phyloP scores from a whole-genome alignment of 2,888 invertebrate species.

The Hirtodrosophila histrioides region DNA sequence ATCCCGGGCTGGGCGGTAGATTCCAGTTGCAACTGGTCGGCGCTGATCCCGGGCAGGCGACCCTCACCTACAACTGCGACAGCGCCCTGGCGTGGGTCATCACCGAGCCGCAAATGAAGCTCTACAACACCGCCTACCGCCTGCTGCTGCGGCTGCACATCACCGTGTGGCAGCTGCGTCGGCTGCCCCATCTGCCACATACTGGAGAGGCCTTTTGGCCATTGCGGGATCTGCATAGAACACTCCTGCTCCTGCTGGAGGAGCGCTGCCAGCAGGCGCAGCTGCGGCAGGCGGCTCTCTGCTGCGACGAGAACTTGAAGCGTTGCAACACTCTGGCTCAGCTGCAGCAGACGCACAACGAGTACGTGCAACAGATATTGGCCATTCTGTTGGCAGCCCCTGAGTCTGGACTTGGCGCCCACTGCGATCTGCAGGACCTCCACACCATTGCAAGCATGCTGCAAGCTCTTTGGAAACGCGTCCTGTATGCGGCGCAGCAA shows the following conservation, averaged over 20 bases:
- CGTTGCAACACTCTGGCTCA: neutral
- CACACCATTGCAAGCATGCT: too few relatives aligned
- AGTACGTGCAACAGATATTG: conserved; percentile 9
- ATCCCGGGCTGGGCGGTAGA: neutral
- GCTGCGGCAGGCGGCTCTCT: neutral
- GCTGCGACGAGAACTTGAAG: conserved; percentile 1
- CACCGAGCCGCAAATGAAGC: conserved; percentile 13
- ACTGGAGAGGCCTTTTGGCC: too few relatives aligned
- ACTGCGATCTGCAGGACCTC: too few relatives aligned
- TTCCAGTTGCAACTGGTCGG: conserved; percentile 4
- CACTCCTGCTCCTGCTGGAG: conserved; percentile 2
- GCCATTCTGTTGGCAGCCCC: too few relatives aligned
- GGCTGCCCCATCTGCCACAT: conserved; percentile 5
- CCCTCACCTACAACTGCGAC: conserved; percentile 2
- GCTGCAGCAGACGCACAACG: conserved; percentile 21
- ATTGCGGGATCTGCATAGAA: neutral
- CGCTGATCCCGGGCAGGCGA: neutral
- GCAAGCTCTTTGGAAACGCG: too few relatives aligned
- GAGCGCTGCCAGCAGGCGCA: neutral
- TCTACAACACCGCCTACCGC: conserved; percentile 29
- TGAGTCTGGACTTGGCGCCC: too few relatives aligned
- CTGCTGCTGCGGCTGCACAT: conserved; percentile 8
- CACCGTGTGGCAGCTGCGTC: conserved; percentile 5
- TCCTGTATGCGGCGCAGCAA: too few relatives aligned
- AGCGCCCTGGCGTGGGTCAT: conserved; percentile 12